Evolutionary conservation across 2,113 vertebrate genomes (phyloP), one percentile per base, ranked within the genome.

Genomic region (Holacanthus passer): DNA sequence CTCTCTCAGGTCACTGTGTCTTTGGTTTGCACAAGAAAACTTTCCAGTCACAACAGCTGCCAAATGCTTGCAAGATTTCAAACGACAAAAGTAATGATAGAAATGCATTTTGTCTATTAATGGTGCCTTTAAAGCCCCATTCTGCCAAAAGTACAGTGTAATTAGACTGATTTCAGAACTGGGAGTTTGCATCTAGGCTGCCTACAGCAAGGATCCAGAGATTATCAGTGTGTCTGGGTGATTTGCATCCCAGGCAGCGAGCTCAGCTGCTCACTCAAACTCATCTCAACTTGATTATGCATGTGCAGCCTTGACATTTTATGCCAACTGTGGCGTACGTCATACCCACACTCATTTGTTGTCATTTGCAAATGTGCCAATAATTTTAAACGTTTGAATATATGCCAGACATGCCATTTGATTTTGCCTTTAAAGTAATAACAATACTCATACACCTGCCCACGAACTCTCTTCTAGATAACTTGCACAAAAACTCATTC

Each of bases 271-370:
- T 83, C 72, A 68, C 39, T 55, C 47, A 73, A 67, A 74, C 45
- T 59, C 73, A 87, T 77, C 64, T 81, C 52, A 72, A 48, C 58
- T 56, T 85, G 31, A 82, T 82, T 77, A 83, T 83, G 58, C 74
- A 43, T 52, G 70, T 31, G 29, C 60, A 76, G 68, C 63, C 59
- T 68, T 77, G n/a, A 53, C 7, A 76, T 72, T 71, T 68, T 45
- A 77, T 47, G 73, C 74, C 75, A 48, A 13, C 50, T 58, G 32
- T 41, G 50, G 20, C 69, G 55, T 69, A 53, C 62, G 53, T 87
- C 73, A 60, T 59, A 70, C 50, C 16, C 1, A 59, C 29, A 63
- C 41, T 62, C n/a, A 64, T 83, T 78, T 62, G 64, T 55, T 73
- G 59, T 78, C 19, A 63, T 60, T 60, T 37, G 13, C 47, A 75